Conservation (phyloP, 1,140 invertebrate species). For the Anoplolepis gracilipes region DNA sequence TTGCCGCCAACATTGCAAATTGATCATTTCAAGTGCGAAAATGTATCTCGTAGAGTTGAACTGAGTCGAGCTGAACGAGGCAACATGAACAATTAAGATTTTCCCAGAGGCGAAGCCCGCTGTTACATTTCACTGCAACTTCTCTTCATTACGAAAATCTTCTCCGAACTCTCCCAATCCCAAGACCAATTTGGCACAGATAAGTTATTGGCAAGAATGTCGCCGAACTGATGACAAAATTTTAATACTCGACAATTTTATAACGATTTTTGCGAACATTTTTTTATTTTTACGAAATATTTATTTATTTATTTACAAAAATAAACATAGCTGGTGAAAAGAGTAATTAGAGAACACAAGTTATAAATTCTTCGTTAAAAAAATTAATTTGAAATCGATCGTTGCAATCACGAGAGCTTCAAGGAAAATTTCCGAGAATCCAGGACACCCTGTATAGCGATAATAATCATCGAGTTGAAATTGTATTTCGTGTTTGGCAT, state of each 20-base stretch:
- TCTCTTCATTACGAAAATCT: too few relatives aligned
- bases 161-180: background rate
- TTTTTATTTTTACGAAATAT: background rate
- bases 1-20: slow-evolving; percentile 12
- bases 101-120: background rate
- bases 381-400: background rate
- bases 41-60: background rate
- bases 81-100: slow-evolving; percentile 32
- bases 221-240: too few relatives aligned
- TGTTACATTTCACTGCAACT: too few relatives aligned
- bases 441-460: background rate
- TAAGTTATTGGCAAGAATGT: background rate
- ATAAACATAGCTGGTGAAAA: background rate
- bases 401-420: background rate
- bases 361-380: background rate
- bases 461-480: background rate
- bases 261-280: too few relatives aligned
- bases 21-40: slow-evolving; percentile 14
- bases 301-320: background rate
- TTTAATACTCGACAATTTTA: too few relatives aligned
- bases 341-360: background rate
- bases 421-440: background rate
- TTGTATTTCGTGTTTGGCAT: background rate
- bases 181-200: slow-evolving; percentile 7
- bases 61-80: too few relatives aligned